Base-by-base conservation (phyloP, 2,113 vertebrate species). In the Hassar affinis region DNA sequence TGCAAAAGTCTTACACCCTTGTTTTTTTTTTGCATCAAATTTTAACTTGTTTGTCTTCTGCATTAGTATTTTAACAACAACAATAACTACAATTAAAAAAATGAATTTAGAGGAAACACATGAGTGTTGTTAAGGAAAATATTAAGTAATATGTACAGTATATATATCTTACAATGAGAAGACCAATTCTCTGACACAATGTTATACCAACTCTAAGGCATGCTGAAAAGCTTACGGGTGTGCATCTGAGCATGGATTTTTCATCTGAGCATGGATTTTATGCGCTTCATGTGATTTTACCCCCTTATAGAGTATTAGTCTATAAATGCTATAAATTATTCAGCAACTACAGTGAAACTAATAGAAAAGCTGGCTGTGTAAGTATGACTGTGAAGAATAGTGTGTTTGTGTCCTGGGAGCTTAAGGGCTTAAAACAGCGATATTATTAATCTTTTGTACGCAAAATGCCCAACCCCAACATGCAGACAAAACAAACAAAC, bases 251-350 rank as follows among this genome's bases (percentile, higher is more conserved):
- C 20, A 68, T 68, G 1, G 1, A 71, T 12, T 14, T 71, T 71
- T 45, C 20, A 45, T n/a, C 45, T 25, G 38, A 71, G 45, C 4
- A n/a, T 45, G 38, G 38, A 71, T 45, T 71, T 25, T n/a, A 25
- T 45, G 22, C 3, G 42, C 35, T 47, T 49, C n/a, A 49, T 47
- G 25, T 47, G 42, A 49, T 47, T 42, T 11, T n/a, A 47, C 22
- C 42, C 38, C 11, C 22, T n/a, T 25, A n/a, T 71, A 42, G 35
- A 18, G 38, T 42, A 69, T 69, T 47, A 27, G 45, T 47, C 68
- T n/a, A 22, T 7, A 51, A 74, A 74, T 52, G 52, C 15, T 74
- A 71, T 71, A 45, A 71, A 74, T 74, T n/a, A 74, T 74, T 74
- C n/a, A 51, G 25, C 45, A 51, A 18, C 45, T 27, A 15, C 42